phyloP scores from a whole-genome alignment of 2,888 invertebrate genomes.

The Meganola albula region DNA sequence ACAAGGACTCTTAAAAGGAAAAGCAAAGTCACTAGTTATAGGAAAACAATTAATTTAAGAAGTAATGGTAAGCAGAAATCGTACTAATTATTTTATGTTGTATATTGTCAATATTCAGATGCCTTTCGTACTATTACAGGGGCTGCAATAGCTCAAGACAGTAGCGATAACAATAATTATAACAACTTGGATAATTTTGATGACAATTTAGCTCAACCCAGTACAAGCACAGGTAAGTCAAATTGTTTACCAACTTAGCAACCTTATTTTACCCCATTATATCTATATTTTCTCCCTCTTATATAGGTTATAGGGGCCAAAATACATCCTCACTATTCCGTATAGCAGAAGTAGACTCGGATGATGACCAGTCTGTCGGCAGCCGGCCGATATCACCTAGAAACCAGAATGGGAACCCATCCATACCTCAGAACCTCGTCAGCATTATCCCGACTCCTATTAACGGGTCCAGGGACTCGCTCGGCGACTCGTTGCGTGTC shows the following conservation, averaged over 20 bases:
- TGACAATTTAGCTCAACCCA: conserved; percentile 78
- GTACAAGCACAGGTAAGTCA: conserved; percentile 81
- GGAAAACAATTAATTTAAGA: conserved; percentile 55
- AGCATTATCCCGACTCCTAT: conserved; percentile 79
- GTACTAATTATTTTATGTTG: not conserved
- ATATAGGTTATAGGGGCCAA: conserved; percentile 67
- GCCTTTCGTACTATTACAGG: conserved; percentile 32
- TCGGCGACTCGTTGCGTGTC: conserved; percentile 53
- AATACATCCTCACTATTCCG: conserved; percentile 62
- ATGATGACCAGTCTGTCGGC: conserved; percentile 76
- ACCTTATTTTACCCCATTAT: no score
- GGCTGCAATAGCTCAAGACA: conserved; percentile 46
- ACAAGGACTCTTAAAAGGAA: conserved; percentile 63
- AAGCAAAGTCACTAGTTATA: conserved; percentile 60
- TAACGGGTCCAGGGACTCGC: conserved; percentile 72
- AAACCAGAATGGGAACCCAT: conserved; percentile 39
- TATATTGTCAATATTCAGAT: conserved; percentile 6
- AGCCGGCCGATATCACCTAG: conserved; percentile 61
- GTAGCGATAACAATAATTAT: conserved; percentile 51
- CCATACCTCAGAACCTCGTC: conserved; percentile 62
- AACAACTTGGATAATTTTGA: conserved; percentile 48
- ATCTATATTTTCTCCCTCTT: no score
- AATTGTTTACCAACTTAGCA: no score
- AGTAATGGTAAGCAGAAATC: conserved; percentile 47
- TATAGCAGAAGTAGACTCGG: conserved; percentile 79